phyloP scores from a whole-genome alignment of 2,113 vertebrate genomes.

The Hypanus sabinus region DNA sequence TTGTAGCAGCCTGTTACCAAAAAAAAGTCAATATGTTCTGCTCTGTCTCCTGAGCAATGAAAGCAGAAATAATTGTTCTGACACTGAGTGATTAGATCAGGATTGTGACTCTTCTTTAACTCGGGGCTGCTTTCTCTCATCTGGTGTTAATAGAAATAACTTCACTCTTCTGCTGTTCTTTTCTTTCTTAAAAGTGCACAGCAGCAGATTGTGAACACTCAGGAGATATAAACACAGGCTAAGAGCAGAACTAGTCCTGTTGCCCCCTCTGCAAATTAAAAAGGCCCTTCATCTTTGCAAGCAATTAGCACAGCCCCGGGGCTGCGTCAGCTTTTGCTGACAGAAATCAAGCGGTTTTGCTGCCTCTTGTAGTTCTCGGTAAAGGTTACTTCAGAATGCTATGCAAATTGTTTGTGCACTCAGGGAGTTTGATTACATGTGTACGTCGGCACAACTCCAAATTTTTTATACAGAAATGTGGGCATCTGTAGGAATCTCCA shows the following conservation, averaged over 20 bases:
- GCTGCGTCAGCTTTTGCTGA: background rate
- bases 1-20: background rate
- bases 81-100: constrained; percentile 8
- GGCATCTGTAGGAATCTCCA: background rate
- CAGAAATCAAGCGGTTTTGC: background rate
- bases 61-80: background rate
- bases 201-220: background rate
- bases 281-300: background rate
- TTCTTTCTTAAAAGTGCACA: background rate
- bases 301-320: background rate
- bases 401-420: background rate
- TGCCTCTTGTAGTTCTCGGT: background rate
- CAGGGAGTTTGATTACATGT: background rate
- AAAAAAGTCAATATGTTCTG: background rate
- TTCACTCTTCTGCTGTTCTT: background rate
- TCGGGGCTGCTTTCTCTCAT: background rate
- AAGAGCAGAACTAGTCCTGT: background rate
- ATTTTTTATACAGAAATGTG: background rate
- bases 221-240: background rate
- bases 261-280: background rate
- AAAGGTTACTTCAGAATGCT: background rate
- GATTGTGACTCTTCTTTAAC: background rate
- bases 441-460: background rate
- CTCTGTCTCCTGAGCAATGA: constrained; percentile 3
- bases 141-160: background rate